These are phyloP conservation scores for Rhagonycha fulva DNA, from an alignment of 2,888 invertebrate genomes.

Conservation along the genomic window DNA sequence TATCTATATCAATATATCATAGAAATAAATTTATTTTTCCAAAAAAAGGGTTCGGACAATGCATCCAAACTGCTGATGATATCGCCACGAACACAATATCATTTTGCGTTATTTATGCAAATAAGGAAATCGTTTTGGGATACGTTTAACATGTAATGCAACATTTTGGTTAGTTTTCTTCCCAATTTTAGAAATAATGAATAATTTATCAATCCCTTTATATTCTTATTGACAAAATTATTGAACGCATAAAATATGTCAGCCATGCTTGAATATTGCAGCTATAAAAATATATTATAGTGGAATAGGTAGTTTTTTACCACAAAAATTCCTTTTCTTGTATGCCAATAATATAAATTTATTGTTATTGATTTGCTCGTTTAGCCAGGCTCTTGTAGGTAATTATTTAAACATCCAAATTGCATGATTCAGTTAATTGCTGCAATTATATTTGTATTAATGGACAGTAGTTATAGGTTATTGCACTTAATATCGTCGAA, in stretches of 20 bases:
- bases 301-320: neutral
- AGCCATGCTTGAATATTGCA: neutral
- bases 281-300: slow-evolving; percentile 1
- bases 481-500: neutral
- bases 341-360: neutral
- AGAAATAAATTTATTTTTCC: slow-evolving; percentile 23
- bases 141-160: neutral
- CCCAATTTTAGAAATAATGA: slow-evolving; percentile 3
- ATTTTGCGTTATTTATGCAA: slow-evolving; percentile 16
- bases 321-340: neutral
- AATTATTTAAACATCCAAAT: neutral
- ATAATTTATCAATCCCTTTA: slow-evolving; percentile 10
- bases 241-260: slow-evolving; percentile 6
- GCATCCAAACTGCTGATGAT: neutral
- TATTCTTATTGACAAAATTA: slow-evolving; percentile 12
- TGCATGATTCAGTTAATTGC: neutral
- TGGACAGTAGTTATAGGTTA: neutral
- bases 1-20: slow-evolving; percentile 19
- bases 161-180: neutral
- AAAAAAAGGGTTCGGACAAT: slow-evolving; percentile 21
- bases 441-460: neutral
- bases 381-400: neutral
- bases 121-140: slow-evolving; percentile 8
- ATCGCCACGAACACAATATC: slow-evolving; percentile 9
- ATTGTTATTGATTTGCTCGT: neutral